These are phyloP conservation scores for Eupithecia dodoneata DNA, from an alignment of 2,888 invertebrate genomes.

Conservation along the genomic window DNA sequence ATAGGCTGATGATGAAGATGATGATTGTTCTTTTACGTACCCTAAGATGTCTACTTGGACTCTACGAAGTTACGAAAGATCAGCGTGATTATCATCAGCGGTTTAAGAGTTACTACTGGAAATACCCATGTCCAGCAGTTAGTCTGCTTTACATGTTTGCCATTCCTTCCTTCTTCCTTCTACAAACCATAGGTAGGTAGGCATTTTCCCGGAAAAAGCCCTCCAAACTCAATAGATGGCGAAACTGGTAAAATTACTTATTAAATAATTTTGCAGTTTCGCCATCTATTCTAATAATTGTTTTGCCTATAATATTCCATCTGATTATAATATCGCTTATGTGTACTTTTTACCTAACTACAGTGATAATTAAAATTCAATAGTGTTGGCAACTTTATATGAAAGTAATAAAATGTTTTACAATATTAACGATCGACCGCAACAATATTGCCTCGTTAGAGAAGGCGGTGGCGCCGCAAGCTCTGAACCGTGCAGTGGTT, in stretches of 20 bases:
- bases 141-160: not conserved
- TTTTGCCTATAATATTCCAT: too few species aligned
- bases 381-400: not conserved
- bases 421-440: not conserved
- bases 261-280: too few species aligned
- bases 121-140: too few species aligned
- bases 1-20: too few species aligned
- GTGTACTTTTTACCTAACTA: too few species aligned
- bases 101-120: not conserved
- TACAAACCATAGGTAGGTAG: not conserved
- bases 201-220: not conserved
- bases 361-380: not conserved
- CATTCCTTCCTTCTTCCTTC: not conserved
- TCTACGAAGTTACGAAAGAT: not conserved
- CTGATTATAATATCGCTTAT: too few species aligned
- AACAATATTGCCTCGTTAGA: slow-evolving; percentile 3
- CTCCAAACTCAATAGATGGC: not conserved
- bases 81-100: not conserved
- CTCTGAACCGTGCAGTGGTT: slow-evolving; percentile 1
- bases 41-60: not conserved
- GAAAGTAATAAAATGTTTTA: not conserved
- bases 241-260: too few species aligned
- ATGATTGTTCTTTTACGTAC: too few species aligned
- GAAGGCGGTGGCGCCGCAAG: not conserved
- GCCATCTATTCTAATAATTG: too few species aligned